Evolutionary conservation across 2,113 vertebrate species (phyloP).

Genomic region (Perognathus longimembris): DNA sequence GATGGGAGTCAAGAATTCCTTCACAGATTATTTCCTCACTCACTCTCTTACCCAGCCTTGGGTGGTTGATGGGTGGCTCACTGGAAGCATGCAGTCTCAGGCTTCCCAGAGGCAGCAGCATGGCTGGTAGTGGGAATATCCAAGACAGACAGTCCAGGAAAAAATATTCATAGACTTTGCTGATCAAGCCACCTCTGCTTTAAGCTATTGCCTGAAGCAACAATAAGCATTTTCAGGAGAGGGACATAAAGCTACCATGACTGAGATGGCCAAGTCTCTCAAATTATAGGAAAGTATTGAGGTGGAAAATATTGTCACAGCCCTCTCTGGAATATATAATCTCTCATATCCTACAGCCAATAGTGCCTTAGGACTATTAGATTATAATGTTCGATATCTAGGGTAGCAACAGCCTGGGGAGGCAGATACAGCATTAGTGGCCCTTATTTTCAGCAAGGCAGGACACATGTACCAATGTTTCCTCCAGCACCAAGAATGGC

Average conservation of each 20-base stretch:
- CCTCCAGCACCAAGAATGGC: neutral
- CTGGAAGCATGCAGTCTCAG: too few species aligned
- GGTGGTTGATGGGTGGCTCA: too few species aligned
- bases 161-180: neutral
- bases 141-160: neutral
- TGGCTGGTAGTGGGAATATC: neutral
- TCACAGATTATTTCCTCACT: neutral
- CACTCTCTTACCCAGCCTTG: too few species aligned
- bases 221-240: neutral
- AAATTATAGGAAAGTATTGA: neutral
- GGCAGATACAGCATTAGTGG: accelerated
- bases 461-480: neutral
- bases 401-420: neutral
- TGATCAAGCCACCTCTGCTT: neutral
- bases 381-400: too few species aligned
- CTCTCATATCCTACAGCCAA: too few species aligned
- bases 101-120: neutral
- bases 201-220: too few species aligned
- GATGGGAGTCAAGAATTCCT: neutral
- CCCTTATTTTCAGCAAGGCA: neutral
- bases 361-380: neutral
- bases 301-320: neutral
- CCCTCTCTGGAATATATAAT: neutral
- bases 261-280: neutral
- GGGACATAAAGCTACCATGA: neutral